These are phyloP conservation scores for Cataglyphis rosenhaueri DNA, from an alignment of 2,888 invertebrate species.

Conservation along the genomic window DNA sequence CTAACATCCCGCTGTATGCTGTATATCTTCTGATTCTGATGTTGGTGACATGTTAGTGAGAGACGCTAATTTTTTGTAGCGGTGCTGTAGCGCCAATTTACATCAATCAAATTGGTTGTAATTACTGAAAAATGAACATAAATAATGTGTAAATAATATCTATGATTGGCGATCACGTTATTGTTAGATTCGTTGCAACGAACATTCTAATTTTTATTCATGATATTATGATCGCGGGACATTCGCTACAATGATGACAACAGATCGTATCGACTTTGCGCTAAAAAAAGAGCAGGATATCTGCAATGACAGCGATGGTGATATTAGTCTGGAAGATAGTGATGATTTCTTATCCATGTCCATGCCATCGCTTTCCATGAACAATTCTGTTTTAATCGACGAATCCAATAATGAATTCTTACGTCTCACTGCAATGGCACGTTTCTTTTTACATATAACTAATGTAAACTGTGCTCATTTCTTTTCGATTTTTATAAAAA, in stretches of 20 bases:
- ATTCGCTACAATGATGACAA: conserved; percentile 64
- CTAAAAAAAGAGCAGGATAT: conserved; percentile 60
- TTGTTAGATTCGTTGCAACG: neutral
- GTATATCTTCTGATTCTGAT: neutral
- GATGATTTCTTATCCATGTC: conserved; percentile 71
- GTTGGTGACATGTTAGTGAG: neutral
- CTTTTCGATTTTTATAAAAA: neutral
- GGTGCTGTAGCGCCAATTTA: neutral
- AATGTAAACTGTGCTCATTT: neutral
- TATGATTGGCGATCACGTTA: neutral
- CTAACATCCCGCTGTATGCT: neutral
- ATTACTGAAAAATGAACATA: neutral
- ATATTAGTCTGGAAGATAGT: conserved; percentile 71
- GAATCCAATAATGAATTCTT: conserved; percentile 75
- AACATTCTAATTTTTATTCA: neutral
- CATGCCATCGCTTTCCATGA: conserved; percentile 75
- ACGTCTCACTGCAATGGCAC: conserved; percentile 78
- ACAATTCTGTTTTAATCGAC: conserved; percentile 59
- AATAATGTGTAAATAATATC: neutral
- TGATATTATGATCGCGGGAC: neutral
- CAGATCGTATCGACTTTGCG: conserved; percentile 71
- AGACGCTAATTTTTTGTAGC: neutral
- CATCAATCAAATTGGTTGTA: neutral
- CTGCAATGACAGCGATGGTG: conserved; percentile 56
- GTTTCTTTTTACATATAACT: conserved; percentile 46